Base-by-base conservation (phyloP, 2,888 invertebrate species). In the Ophion ventricosus region DNA sequence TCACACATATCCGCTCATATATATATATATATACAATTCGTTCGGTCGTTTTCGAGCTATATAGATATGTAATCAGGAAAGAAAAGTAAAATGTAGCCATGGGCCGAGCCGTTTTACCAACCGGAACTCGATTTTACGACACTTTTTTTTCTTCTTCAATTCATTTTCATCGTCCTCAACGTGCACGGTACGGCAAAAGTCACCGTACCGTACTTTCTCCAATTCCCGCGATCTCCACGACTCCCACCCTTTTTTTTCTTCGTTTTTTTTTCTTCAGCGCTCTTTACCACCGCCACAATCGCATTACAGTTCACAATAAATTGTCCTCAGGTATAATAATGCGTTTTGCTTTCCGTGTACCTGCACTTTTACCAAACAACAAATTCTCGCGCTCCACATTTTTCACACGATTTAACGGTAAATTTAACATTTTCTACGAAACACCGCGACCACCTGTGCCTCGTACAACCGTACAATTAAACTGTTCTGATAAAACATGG, bases 91-190 rank as follows among this genome's bases (percentile, higher is more conserved):
- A 73, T 25, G 73, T n/a, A 73, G 23, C 40, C 49, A 26, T 20
- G 49, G 49, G 40, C 76, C 23, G 54, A 23, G 66, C 69, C 25
- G 43, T 69, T 77, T 69, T 59, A 49, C 43, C 66, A 69, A 77
- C 67, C 69, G 59, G 77, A 69, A 69, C 77, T 14, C 26, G 11
- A 59, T 77, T 77, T 77, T 49, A 77, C 77, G 77, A 77, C 67
- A 59, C 11, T 35, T 43, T 43, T 43, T 43, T 59, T 54, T 64
- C 54, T 73, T 54, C 54, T 67, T 57, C 54, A 25, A 1, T 67
- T 20, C 17, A 59, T 73, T 73, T 77, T 56, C 26, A 29, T 67
- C 29, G 40, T 57, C 20, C 14, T 69, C 59, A 67, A 26, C 10
- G 25, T 64, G 14, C 63, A 29, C n/a, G 43, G 74, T 40, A 17